Conservation (phyloP, 2,113 vertebrate species). For the Polypterus senegalus region DNA sequence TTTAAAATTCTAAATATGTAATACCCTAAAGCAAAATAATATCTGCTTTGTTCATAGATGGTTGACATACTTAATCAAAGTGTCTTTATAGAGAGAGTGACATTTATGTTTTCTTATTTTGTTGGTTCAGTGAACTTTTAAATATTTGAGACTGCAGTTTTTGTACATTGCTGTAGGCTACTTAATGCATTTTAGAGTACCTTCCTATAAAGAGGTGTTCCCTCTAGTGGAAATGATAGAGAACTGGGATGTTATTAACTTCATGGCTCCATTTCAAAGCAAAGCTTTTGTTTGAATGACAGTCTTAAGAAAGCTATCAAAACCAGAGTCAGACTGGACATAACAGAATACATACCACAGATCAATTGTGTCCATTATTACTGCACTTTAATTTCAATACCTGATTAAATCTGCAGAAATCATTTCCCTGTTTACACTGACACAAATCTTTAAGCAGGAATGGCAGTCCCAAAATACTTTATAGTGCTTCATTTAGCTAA, state of each 20-base stretch:
- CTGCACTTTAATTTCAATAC: no score
- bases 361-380: no score
- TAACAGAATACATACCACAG: no score
- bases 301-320: no score
- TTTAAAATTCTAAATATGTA: background rate
- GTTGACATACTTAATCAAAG: background rate
- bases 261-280: no score
- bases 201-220: conserved; percentile 15
- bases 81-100: background rate
- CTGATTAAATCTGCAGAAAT: background rate
- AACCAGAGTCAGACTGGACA: no score
- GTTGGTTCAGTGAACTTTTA: background rate
- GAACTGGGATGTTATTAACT: no score
- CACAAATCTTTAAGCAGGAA: background rate
- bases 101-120: conserved; percentile 2
- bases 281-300: no score
- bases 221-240: background rate
- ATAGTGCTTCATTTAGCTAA: background rate
- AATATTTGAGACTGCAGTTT: fast-evolving
- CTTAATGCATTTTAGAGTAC: background rate
- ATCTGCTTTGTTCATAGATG: background rate
- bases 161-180: background rate
- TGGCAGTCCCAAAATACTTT: background rate
- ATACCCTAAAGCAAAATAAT: background rate
- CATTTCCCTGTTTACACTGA: background rate